Evolutionary conservation across 2,888 invertebrate species (phyloP), one percentile per base, ranked within the genome.

Genomic region (Drosophila planitibia): DNA sequence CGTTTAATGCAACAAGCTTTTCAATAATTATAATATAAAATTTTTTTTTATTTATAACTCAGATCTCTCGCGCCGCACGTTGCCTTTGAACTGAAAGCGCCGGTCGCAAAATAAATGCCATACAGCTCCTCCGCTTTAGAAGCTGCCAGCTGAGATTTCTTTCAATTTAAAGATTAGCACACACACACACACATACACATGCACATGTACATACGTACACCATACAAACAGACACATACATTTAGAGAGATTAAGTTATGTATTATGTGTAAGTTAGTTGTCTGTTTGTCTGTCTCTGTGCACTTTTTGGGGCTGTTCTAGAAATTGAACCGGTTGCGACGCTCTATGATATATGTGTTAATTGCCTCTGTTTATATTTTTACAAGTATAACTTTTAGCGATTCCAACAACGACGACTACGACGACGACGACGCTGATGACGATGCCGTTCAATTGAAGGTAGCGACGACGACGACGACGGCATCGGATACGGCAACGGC

Each of bases 121-220:
- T 44, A 53, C 19, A 71, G 77, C 75, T 67, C 41, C 74, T 53
- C 57, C 44, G 68, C 71, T 55, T 68, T 81, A 76, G 77, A 69
- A 69, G 83, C 79, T 70, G 81, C 68, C 66, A 79, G 57, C 76
- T 74, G 79, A 86, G 85, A 88, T 90, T 88, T 86, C 82, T 81
- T 84, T 78, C 83, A 77, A 86, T 89, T 79, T 73, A 88, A 86
- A 88, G 87, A 89, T 90, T 90, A 86, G 70, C 74, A 73, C 81
- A 83, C 69, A 68, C 60, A 58, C 59, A 47, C 61, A 71, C 61
- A 70, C 55, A 25, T 32, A 59, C 32, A 59, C 32, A 44, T 25
- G 49, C 41, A 61, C 25, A 28, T 16, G 35, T n/a, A 54, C 47
- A 51, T 47, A 44, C 22, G 41, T 35, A 59, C 14, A 47, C 9